Conservation (phyloP, 2,888 invertebrate genomes). For the Thymelicus acteon region DNA sequence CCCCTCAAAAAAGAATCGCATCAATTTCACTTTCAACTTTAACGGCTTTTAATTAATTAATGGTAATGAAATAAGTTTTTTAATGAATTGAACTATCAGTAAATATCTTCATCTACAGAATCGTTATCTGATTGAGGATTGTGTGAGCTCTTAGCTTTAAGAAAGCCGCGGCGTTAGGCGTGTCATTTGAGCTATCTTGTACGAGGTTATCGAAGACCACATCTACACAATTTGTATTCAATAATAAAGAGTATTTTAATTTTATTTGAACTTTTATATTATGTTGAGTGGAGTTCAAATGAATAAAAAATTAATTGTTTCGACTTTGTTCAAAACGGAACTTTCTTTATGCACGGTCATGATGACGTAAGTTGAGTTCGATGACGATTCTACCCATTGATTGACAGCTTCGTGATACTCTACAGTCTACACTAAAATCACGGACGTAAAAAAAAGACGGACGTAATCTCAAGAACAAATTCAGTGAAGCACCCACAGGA, state of each 20-base stretch:
- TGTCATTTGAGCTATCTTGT: slow-evolving; percentile 35
- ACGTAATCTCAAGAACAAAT: no score
- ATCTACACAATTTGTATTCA: slow-evolving; percentile 28
- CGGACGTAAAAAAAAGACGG: no score
- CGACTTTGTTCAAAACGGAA: slow-evolving; percentile 5
- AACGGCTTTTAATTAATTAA: not conserved
- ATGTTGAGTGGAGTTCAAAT: slow-evolving; percentile 14
- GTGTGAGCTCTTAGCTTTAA: slow-evolving; percentile 34
- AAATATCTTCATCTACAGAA: slow-evolving; percentile 18
- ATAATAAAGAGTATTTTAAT: slow-evolving; percentile 25
- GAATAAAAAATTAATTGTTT: slow-evolving; percentile 27
- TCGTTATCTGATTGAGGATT: slow-evolving; percentile 22
- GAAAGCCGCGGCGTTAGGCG: slow-evolving; percentile 26
- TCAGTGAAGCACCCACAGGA: no score
- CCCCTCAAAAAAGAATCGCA: no score
- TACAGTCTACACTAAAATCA: no score
- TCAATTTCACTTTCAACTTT: not conserved
- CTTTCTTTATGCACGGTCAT: slow-evolving; percentile 3
- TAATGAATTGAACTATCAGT: slow-evolving; percentile 20
- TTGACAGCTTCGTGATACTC: not conserved
- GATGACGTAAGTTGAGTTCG: not conserved
- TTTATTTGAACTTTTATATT: slow-evolving; percentile 29
- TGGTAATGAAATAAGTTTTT: not conserved
- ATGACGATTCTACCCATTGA: not conserved
- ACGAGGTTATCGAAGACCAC: slow-evolving; percentile 11